A percentile compares a stretch with the other conserved stretches of the same genome.
Conservation (phyloP, 2,113 vertebrate genomes). For the Isurus oxyrinchus region DNA sequence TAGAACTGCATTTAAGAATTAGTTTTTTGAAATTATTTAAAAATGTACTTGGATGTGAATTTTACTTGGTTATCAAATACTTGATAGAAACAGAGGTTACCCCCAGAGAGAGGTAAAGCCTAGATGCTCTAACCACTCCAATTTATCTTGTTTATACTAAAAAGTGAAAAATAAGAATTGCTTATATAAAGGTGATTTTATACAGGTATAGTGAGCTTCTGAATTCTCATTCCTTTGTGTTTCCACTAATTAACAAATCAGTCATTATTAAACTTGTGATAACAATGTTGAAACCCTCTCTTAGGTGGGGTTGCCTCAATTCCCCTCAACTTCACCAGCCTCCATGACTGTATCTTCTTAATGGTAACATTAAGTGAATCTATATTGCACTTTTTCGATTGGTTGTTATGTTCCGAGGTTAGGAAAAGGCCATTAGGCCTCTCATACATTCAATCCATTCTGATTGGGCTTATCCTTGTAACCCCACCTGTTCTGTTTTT, state of each 20-base stretch:
- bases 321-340: neutral
- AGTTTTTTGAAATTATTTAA: neutral
- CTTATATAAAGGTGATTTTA: neutral
- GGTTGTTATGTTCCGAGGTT: neutral
- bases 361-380: neutral
- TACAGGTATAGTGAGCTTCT: neutral
- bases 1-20: neutral
- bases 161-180: neutral
- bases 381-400: neutral
- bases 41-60: neutral
- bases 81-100: neutral
- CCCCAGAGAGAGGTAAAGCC: neutral
- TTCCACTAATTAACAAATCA: too few relatives aligned
- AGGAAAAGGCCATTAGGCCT: neutral
- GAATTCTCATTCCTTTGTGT: too few relatives aligned
- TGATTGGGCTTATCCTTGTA: neutral
- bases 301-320: neutral
- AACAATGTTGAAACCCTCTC: neutral
- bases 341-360: neutral
- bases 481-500: too few relatives aligned
- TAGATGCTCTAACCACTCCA: neutral
- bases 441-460: neutral
- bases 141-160: neutral
- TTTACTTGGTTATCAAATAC: neutral
- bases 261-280: neutral